Conservation (phyloP, 2,797 vertebrate species). For the Argyrosomus regius region DNA sequence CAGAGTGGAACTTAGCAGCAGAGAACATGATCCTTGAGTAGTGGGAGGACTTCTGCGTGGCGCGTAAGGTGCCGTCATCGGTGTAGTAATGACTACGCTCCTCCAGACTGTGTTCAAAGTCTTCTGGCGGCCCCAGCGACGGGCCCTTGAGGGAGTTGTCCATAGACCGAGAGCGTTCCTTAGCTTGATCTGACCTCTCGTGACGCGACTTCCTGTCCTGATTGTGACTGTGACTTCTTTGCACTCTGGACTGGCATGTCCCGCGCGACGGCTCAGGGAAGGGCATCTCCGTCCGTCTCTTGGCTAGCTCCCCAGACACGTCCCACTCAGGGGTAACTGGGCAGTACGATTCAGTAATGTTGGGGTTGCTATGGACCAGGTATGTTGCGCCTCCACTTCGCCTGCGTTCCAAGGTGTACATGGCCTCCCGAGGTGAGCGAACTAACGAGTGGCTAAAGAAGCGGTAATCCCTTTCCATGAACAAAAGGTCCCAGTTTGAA, state of each 20-base stretch:
- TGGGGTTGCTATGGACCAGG: conserved; percentile 95
- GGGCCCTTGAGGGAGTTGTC: conserved; percentile 97
- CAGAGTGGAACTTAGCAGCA: conserved; percentile 93
- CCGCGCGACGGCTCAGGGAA: conserved; percentile 98
- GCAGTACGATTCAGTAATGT: conserved; percentile 95
- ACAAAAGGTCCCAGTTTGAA: conserved; percentile 93
- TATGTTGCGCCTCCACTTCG: conserved; percentile 89
- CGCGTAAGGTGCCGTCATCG: conserved; percentile 95
- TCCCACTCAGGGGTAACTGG: conserved; percentile 99
- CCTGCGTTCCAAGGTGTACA: conserved; percentile 95
- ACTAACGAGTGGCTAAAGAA: conserved; percentile 95
- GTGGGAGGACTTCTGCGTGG: conserved; percentile 90
- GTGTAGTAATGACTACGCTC: conserved; percentile 95
- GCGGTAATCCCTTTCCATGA: conserved; percentile 93
- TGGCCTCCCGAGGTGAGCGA: conserved; percentile 94
- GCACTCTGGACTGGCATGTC: conserved; percentile 97
- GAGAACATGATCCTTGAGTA: conserved; percentile 96
- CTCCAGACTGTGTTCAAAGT: conserved; percentile 92
- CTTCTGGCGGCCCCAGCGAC: conserved; percentile 91
- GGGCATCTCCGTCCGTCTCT: conserved; percentile 98
- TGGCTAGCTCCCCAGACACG: conserved; percentile 97
- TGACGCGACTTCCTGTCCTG: conserved; percentile 98
- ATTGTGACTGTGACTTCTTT: conserved; percentile 99
- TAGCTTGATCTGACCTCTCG: conserved; percentile 95
- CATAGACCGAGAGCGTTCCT: conserved; percentile 98